phyloP scores from a whole-genome alignment of 2,113 vertebrate genomes.

The Nymphicus hollandicus region DNA sequence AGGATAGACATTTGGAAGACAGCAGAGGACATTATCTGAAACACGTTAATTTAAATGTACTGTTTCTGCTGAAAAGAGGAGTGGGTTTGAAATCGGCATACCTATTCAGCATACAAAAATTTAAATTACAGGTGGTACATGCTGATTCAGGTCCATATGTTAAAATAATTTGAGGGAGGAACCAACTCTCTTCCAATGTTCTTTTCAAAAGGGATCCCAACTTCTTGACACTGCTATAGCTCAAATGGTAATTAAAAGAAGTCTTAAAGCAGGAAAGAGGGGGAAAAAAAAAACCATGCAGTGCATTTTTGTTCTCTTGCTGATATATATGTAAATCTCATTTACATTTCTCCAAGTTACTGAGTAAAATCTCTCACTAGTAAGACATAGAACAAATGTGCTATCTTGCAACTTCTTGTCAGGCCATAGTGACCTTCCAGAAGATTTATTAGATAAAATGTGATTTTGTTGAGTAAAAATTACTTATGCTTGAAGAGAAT shows the following conservation, averaged over 20 bases:
- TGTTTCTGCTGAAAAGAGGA: constrained; percentile 12
- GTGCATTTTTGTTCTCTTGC: constrained; percentile 22
- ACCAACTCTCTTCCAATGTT: neutral
- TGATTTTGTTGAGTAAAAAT: neutral
- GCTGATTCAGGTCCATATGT: neutral
- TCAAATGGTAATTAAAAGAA: constrained; percentile 39
- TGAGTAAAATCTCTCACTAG: neutral
- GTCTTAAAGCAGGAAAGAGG: neutral
- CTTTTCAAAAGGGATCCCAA: constrained; percentile 36
- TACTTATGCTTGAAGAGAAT: neutral
- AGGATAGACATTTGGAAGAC: neutral
- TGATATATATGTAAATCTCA: neutral
- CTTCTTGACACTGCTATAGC: constrained; percentile 23
- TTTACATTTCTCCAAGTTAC: neutral
- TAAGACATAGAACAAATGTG: neutral
- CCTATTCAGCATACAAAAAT: constrained; percentile 20
- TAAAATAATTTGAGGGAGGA: constrained; percentile 51
- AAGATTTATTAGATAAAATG: neutral
- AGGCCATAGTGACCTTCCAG: neutral
- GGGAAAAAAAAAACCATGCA: neutral
- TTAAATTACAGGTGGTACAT: constrained; percentile 37
- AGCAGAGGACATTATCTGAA: neutral
- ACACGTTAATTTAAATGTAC: neutral
- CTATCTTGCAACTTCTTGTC: neutral
- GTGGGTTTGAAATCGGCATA: neutral